Evolutionary conservation across 2,888 invertebrate species (phyloP).

Genomic region (Rutpela maculata): DNA sequence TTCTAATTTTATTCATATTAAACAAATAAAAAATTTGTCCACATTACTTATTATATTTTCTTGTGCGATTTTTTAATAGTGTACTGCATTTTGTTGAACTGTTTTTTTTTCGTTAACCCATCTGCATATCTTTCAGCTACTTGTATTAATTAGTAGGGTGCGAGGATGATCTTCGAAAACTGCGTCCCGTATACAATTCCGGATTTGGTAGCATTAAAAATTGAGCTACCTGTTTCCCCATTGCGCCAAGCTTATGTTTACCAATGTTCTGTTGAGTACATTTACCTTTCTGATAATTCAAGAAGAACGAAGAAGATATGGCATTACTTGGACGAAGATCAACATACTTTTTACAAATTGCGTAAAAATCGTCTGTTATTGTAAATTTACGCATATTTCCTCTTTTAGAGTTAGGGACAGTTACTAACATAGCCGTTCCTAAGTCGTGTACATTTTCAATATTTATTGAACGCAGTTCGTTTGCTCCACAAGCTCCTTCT

Average conservation of each 20-base stretch:
- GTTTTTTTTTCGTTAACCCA: no score
- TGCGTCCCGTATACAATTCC: slow-evolving; percentile 46
- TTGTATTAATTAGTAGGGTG: not conserved
- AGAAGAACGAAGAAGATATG: slow-evolving; percentile 43
- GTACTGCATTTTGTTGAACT: no score
- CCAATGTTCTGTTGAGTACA: slow-evolving; percentile 47
- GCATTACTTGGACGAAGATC: slow-evolving; percentile 42
- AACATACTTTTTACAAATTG: slow-evolving; percentile 47
- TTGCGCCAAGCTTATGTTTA: slow-evolving; percentile 48
- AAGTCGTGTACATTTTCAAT: slow-evolving; percentile 48
- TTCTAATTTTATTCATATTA: no score
- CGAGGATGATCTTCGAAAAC: slow-evolving; percentile 42
- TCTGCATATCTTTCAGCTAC: no score
- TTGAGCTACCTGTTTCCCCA: slow-evolving; percentile 48
- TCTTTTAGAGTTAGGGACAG: slow-evolving; percentile 48
- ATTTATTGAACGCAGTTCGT: slow-evolving; percentile 50
- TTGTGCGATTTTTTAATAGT: no score
- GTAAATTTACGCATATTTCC: slow-evolving; percentile 47
- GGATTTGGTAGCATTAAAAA: slow-evolving; percentile 46
- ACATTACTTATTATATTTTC: no score
- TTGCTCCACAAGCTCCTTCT: slow-evolving; percentile 47
- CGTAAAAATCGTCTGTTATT: slow-evolving; percentile 44
- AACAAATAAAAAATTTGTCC: no score
- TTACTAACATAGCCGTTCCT: slow-evolving; percentile 47
- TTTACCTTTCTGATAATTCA: slow-evolving; percentile 51